Percentiles rank a stretch among this genome's conserved stretches.
phyloP scores from a whole-genome alignment of 2,113 vertebrate genomes.

The Pteropus alecto region DNA sequence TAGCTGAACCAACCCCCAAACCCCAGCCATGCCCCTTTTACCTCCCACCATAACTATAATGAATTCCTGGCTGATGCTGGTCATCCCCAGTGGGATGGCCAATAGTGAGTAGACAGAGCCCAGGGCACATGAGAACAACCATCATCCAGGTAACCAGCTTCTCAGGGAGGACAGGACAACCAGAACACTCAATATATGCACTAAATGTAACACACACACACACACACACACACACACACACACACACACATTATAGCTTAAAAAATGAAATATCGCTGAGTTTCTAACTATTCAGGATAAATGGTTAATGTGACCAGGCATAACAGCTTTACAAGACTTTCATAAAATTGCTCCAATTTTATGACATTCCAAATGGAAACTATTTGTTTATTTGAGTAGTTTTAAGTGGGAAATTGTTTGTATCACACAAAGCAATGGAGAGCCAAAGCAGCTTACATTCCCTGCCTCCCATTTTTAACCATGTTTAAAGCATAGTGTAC shows the following conservation, averaged over 20 bases:
- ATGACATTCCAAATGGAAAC: constrained; percentile 44
- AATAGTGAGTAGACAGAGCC: neutral
- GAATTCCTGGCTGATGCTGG: neutral
- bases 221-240: neutral
- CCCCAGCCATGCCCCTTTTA: neutral
- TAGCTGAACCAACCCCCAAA: no score
- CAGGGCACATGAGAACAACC: neutral
- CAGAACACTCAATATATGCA: neutral
- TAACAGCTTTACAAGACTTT: neutral
- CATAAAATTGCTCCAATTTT: constrained; percentile 44
- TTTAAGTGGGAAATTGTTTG: constrained; percentile 11
- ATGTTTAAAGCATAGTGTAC: neutral
- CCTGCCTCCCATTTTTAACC: neutral
- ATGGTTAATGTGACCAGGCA: neutral
- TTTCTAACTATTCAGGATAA: neutral
- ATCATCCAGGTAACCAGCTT: neutral
- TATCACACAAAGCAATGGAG: constrained; percentile 22
- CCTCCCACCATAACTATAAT: neutral
- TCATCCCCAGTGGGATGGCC: neutral
- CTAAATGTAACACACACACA: neutral
- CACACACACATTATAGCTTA: neutral
- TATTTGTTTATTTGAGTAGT: constrained; percentile 25
- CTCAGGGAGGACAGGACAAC: neutral
- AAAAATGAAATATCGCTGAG: neutral
- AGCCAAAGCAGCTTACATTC: neutral